Evolutionary conservation across 2,797 vertebrate species (phyloP), one percentile per base, ranked within the genome.

Genomic region (Pterois miles): DNA sequence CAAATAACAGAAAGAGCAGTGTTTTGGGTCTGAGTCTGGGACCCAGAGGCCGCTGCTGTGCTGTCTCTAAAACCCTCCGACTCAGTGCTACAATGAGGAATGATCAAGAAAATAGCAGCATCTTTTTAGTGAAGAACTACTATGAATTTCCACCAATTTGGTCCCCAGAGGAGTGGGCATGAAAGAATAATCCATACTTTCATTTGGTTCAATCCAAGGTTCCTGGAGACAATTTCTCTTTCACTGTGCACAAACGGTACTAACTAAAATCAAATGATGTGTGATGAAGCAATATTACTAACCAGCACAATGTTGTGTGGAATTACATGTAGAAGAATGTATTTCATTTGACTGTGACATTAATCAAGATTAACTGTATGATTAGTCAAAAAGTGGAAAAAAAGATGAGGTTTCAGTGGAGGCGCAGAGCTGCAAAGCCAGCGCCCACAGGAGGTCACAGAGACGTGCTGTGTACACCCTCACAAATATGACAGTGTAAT

Each of bases 21-120:
- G 78, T 83, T 80, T 71, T 25, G 65, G 65, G 77, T 69, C 78
- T 85, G 83, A 90, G 81, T 84, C 81, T 84, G 48, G 74, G 31
- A 79, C 43, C 78, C 54, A 71, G 76, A 74, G 52, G 79, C 54
- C 4, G 0, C 29, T 67, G 57, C 65, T 82, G 72, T 34, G 59
- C 69, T 76, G 16, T 72, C 52, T 66, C 66, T 53, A 62, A 77
- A 81, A 68, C 23, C n/a, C 36, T 71, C 67, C 59, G 80, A 84
- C 48, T 88, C 84, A 80, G 3, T 66, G 46, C 66, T 70, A 46
- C 25, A 58, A 74, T 83, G 66, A 78, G 65, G 72, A 69, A 59
- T 63, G 9, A 60, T 66, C 14, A 73, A 43, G 33, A 72, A 58
- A 81, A 81, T 20, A 65, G 4, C 18, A 58, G 57, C n/a, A 68